Evolutionary conservation across 1,140 invertebrate genomes (phyloP).

Genomic region (Calliopsis andreniformis): DNA sequence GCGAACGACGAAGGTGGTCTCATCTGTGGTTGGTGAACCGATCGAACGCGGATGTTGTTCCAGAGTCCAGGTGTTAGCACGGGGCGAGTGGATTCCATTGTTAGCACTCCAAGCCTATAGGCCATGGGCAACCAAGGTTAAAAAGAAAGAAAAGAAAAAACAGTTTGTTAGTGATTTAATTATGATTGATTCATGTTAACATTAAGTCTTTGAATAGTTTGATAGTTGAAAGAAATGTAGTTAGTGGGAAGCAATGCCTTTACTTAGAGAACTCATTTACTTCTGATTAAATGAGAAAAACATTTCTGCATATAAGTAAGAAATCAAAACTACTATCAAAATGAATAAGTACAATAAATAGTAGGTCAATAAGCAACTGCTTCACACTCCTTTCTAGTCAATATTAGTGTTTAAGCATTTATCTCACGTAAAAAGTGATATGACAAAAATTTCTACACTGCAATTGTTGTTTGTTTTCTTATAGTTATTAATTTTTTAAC

Average conservation of each 20-base stretch:
- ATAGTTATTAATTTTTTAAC: slow-evolving; percentile 14
- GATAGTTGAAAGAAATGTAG: slow-evolving; percentile 75
- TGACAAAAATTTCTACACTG: slow-evolving; percentile 8
- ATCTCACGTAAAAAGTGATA: slow-evolving; percentile 20
- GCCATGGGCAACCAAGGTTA: slow-evolving; percentile 84
- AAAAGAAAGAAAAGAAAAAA: slow-evolving; percentile 84
- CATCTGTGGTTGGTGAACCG: slow-evolving; percentile 76
- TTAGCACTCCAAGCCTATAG: slow-evolving; percentile 88
- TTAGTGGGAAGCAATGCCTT: slow-evolving; percentile 78
- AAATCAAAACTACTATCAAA: neutral
- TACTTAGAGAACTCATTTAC: neutral
- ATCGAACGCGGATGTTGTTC: slow-evolving; percentile 80
- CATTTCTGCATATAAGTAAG: neutral
- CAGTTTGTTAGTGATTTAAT: slow-evolving; percentile 84
- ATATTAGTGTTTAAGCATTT: slow-evolving; percentile 38
- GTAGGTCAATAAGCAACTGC: slow-evolving; percentile 29
- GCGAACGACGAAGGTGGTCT: slow-evolving; percentile 80
- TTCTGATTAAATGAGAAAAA: neutral
- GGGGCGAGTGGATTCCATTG: slow-evolving; percentile 82
- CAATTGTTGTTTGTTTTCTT: neutral
- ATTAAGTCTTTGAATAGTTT: slow-evolving; percentile 72
- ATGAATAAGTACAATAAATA: neutral
- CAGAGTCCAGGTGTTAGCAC: slow-evolving; percentile 82
- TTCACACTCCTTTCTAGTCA: slow-evolving; percentile 19
- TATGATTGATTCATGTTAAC: slow-evolving; percentile 77